phyloP scores from a whole-genome alignment of 2,888 invertebrate genomes.

The Lochmaea crataegi region DNA sequence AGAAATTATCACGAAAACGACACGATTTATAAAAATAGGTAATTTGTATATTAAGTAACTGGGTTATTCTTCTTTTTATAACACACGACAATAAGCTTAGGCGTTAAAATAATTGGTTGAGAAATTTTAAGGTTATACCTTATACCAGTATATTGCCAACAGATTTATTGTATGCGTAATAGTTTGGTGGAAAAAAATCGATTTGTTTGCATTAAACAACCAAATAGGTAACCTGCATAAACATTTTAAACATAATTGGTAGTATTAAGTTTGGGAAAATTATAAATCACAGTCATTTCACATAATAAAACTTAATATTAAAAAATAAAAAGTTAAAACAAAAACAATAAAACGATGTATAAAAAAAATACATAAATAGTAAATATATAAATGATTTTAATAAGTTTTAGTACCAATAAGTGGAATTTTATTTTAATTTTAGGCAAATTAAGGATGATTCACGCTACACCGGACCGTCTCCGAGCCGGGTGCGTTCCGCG shows the following conservation, averaged over 20 bases:
- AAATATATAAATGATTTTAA: background rate
- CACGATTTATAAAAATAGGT: background rate
- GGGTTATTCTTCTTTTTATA: no score
- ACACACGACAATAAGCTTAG: background rate
- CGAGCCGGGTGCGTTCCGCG: no score
- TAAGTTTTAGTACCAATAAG: background rate
- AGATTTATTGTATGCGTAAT: background rate
- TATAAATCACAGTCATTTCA: slow-evolving; percentile 33
- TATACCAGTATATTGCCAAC: background rate
- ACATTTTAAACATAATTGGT: slow-evolving; percentile 51
- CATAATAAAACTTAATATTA: slow-evolving; percentile 22
- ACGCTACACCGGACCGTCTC: no score
- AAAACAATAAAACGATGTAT: slow-evolving; percentile 17
- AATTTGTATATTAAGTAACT: background rate
- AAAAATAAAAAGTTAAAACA: slow-evolving; percentile 4
- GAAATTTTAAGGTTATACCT: background rate
- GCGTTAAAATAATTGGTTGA: background rate
- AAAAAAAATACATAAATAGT: background rate
- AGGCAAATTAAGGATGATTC: no score
- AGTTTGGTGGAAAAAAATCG: slow-evolving; percentile 14
- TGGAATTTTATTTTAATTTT: background rate
- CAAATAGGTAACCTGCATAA: slow-evolving; percentile 59
- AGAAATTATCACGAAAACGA: no score
- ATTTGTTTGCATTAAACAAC: slow-evolving; percentile 47
- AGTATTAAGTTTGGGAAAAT: slow-evolving; percentile 44